Evolutionary conservation across 2,797 vertebrate species (phyloP), one percentile per base, ranked within the genome.

Genomic region (Glossophaga mutica): DNA sequence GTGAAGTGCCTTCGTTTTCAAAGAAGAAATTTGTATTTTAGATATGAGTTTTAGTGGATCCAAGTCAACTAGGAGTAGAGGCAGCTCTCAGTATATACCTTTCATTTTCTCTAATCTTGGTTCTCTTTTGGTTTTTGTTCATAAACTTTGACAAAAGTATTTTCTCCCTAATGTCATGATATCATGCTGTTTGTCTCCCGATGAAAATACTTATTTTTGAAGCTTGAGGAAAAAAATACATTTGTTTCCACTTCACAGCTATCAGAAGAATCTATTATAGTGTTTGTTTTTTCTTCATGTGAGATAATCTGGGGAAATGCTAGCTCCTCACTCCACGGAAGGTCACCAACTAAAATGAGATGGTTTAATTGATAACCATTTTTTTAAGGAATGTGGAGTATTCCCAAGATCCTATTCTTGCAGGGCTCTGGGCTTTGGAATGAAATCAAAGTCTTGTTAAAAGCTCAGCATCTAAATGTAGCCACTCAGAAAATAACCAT

Each of bases 401-500:
- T 97, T 97, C 96, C 96, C 96, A 96, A 97, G 97, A 98, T 97
- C 65, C 96, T 97, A 96, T 97, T 95, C 96, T 97, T 93, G 91
- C 65, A 95, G 96, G 87, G 93, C 93, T 97, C 93, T 92, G 93
- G 95, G 96, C 93, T 97, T 97, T 97, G 97, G 97, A 97, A 97
- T 37, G 85, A 97, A 97, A 97, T 97, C 97, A 98, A 98, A 98
- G 97, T 93, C 93, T 90, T 95, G 79, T 97, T 95, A 96, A 95
- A 97, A 97, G 90, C 93, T 94, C 95, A 59, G 29, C 77, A 92
- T 97, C 96, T 97, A 96, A 98, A 97, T 97, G 96, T 92, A 96
- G 95, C 87, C 87, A 96, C 96, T 97, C 94, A 97, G 97, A 97
- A 98, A 98, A 98, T 95, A 97, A 87, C 96, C 96, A 95, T 97